Percentiles rank a stretch among this genome's conserved stretches.
phyloP scores from a whole-genome alignment of 1,140 invertebrate species.

The Lysiphlebus fabarum region DNA sequence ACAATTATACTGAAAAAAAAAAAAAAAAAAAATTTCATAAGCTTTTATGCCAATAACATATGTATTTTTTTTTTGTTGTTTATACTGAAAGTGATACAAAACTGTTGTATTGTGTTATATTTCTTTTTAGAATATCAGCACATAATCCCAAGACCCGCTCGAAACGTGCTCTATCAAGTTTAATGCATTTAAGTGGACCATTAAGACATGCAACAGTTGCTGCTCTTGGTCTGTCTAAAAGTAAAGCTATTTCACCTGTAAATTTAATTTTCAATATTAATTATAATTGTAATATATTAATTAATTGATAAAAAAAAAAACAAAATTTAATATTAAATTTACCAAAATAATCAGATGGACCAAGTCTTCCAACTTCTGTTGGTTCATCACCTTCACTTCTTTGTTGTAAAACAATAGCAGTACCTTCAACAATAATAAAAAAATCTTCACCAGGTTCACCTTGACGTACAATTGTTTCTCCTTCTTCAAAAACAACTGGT shows the following conservation, averaged over 20 bases:
- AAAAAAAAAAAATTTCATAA: no score
- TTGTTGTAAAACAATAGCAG: conserved; percentile 91
- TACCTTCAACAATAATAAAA: conserved; percentile 98
- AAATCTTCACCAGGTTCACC: conserved; percentile 99
- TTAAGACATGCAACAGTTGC: conserved; percentile 89
- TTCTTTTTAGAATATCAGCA: conserved; percentile 98
- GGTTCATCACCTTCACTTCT: conserved; percentile 80
- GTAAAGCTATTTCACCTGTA: conserved; percentile 92
- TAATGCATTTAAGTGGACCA: conserved; percentile 96
- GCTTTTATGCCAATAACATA: no score
- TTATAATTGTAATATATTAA: no score
- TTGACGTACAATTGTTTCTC: conserved; percentile 94
- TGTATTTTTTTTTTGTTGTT: conserved; percentile 40
- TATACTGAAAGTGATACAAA: conserved; percentile 96
- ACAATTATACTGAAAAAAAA: no score
- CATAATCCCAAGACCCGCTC: conserved; percentile 96
- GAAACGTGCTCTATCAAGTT: conserved; percentile 93
- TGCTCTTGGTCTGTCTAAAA: conserved; percentile 93
- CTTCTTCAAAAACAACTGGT: conserved; percentile 89
- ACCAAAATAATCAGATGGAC: conserved; percentile 97
- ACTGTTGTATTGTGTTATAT: conserved; percentile 99
- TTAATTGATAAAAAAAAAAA: neutral
- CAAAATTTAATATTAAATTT: conserved; percentile 28
- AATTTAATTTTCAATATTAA: conserved; percentile 10
- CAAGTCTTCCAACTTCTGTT: conserved; percentile 92